These are phyloP conservation scores for Neolamprologus toae DNA, from an alignment of 2,113 vertebrate species.

Conservation along the genomic window DNA sequence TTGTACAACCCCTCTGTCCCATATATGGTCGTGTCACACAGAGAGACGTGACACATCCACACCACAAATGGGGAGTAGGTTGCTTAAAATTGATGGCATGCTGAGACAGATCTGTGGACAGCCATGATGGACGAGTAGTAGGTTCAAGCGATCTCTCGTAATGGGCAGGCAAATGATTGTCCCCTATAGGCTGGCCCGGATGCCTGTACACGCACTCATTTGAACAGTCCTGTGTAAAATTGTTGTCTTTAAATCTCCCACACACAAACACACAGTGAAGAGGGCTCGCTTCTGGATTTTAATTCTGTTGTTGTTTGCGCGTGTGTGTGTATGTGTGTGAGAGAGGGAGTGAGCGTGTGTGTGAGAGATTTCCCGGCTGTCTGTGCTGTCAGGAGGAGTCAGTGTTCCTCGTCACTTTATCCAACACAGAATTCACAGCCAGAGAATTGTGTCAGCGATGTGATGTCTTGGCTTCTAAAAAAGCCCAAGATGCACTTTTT, in stretches of 20 bases:
- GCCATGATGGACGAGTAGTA: constrained; percentile 32
- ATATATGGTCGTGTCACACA: constrained; percentile 56
- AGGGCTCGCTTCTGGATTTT: background rate
- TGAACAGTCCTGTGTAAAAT: background rate
- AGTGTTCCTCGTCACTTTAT: constrained; percentile 13
- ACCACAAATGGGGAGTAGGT: background rate
- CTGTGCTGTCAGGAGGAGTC: constrained; percentile 31
- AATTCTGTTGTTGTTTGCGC: background rate
- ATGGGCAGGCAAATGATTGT: background rate
- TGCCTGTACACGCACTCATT: background rate
- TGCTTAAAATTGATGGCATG: background rate
- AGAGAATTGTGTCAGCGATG: constrained; percentile 34
- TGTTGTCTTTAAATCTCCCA: background rate
- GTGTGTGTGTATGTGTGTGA: fast-evolving
- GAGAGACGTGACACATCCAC: background rate
- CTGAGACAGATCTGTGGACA: constrained; percentile 32
- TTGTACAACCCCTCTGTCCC: constrained; percentile 14
- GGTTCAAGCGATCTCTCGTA: background rate
- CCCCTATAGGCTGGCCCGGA: background rate
- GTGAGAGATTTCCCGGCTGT: constrained; percentile 2
- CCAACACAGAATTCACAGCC: constrained; percentile 29
- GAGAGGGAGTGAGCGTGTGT: background rate
- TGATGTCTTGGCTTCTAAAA: constrained; percentile 25
- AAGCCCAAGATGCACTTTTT: constrained; percentile 8
- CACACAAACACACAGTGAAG: background rate